These are phyloP conservation scores for Drosophila paranaensis DNA, from an alignment of 2,888 invertebrate genomes.

Conservation along the genomic window DNA sequence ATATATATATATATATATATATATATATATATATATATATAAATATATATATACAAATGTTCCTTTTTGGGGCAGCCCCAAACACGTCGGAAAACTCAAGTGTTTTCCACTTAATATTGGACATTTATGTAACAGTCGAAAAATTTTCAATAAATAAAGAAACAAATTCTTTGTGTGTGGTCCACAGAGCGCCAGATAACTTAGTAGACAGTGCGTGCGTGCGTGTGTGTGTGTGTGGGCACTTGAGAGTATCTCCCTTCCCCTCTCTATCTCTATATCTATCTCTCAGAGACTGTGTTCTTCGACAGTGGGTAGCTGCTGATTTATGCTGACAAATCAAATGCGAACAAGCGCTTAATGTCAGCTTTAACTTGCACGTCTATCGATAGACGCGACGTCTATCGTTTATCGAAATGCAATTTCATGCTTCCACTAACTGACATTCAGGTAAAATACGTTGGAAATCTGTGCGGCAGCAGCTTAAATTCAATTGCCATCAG, in stretches of 20 bases:
- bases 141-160: constrained; percentile 68
- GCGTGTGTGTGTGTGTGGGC: constrained; percentile 52
- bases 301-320: neutral
- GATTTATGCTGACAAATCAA: constrained; percentile 76
- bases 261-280: neutral
- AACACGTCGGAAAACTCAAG: constrained; percentile 51
- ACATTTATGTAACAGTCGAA: constrained; percentile 63
- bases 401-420: constrained; percentile 59
- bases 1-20: neutral
- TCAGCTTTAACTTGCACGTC: constrained; percentile 28
- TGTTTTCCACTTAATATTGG: constrained; percentile 75
- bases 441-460: constrained; percentile 55
- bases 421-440: constrained; percentile 51
- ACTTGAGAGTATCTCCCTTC: constrained; percentile 53
- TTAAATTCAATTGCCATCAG: constrained; percentile 78
- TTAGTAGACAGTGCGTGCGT: neutral
- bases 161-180: constrained; percentile 65
- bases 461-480: constrained; percentile 66
- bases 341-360: constrained; percentile 64
- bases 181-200: constrained; percentile 53
- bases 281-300: neutral
- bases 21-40: neutral
- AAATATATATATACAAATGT: neutral
- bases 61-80: constrained; percentile 39
- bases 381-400: constrained; percentile 22